Evolutionary conservation across 2,797 vertebrate genomes (phyloP), one percentile per base, ranked within the genome.

Genomic region (Loris lydekkerianus): DNA sequence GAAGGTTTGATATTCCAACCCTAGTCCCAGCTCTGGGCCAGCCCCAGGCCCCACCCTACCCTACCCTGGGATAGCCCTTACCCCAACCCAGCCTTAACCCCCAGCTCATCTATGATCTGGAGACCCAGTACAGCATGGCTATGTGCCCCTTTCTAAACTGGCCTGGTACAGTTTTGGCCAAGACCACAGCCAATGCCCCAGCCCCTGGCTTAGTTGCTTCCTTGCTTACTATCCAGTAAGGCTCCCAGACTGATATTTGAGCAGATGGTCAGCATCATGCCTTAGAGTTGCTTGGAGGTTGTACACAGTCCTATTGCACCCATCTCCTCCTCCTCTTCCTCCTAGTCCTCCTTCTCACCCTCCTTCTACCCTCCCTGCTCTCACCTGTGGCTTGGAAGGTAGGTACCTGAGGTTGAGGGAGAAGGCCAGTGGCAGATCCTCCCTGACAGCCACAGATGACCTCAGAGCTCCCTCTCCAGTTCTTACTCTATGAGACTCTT

Each of bases 1-100:
- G 5, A 88, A 96, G 95, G 93, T 98, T 93, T 89, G 93, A 75
- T 81, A 7, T 82, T 82, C 94, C 86, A 70, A 53, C 53, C 43
- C 31, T 78, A 23, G 20, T 25, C 49, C 70, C 5, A 27, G 56
- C 53, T 85, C 49, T 70, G 6, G n/a, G 61, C 43, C 15, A 92
- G 43, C 82, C 34, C 37, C 13, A 76, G 86, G 5, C 65, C 77
- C 14, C 2, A 75, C 70, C 17, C 23, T 73, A n/a, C n/a, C 11
- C 67, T 85, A 1, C 65, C 56, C 72, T 63, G 14, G 11, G 46
- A 31, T 49, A 91, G 78, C n/a, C 27, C 61, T 40, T 63, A 53
- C 11, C 9, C 53, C 31, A 31, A 27, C n/a, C 31, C 53, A 75
- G 21, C 31, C 94, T 80, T 70, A 72, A 82, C 10, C 11, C 31